A percentile compares a stretch with the other conserved stretches of the same genome.
Evolutionary conservation across 2,113 vertebrate genomes (phyloP).

Genomic region (Phalacrocorax aristotelis): DNA sequence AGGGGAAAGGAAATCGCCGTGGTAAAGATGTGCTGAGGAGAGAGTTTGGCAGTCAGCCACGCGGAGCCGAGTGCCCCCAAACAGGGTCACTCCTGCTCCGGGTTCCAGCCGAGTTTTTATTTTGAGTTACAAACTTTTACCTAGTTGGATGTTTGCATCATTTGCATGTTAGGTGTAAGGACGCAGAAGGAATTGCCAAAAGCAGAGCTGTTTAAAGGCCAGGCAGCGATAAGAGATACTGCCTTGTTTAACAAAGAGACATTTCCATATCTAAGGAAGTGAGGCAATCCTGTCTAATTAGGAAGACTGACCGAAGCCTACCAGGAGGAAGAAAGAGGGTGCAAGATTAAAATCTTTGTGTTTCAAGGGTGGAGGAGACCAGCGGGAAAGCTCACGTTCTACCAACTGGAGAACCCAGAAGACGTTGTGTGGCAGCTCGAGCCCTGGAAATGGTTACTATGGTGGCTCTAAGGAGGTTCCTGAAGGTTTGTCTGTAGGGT

Average conservation of each 20-base stretch:
- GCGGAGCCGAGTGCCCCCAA: not conserved
- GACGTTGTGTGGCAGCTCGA: not conserved
- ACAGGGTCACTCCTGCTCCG: not conserved
- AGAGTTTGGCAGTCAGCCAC: rapidly evolving
- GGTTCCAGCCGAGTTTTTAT: not conserved
- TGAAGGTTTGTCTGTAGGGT: not conserved
- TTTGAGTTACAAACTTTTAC: not conserved
- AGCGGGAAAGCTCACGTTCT: not conserved
- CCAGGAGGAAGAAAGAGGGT: not conserved
- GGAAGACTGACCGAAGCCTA: not conserved
- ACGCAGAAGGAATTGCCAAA: not conserved
- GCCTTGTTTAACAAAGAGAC: not conserved
- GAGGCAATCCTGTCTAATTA: not conserved
- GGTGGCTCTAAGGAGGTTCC: not conserved
- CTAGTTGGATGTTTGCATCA: not conserved
- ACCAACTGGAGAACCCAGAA: not conserved
- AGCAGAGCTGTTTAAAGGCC: not conserved
- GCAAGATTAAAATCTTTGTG: not conserved
- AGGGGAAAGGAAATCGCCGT: rapidly evolving
- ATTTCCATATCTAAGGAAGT: conserved; percentile 30
- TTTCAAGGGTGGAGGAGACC: not conserved
- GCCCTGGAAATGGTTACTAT: rapidly evolving
- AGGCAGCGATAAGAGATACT: not conserved
- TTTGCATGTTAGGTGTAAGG: not conserved
- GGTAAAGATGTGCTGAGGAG: not conserved